Conservation (phyloP, 2,797 vertebrate species). For the Tapera naevia region DNA sequence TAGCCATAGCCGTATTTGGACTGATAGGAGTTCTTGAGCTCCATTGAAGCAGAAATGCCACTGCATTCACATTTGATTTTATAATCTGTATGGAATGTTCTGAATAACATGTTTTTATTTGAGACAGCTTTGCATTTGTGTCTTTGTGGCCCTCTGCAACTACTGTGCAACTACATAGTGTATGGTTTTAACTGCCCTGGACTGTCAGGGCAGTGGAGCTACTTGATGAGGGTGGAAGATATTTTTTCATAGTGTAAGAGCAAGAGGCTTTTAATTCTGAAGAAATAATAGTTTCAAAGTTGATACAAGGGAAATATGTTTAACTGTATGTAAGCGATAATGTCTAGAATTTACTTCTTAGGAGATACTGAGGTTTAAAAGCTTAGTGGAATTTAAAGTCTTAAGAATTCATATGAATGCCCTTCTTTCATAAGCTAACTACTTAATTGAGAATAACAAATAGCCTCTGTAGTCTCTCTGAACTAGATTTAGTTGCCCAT, state of each 20-base stretch:
- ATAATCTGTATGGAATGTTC: neutral
- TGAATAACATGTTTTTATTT: neutral
- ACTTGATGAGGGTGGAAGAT: neutral
- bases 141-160: neutral
- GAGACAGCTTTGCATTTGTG: neutral
- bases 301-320: neutral
- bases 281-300: neutral
- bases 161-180: neutral
- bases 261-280: neutral
- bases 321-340: neutral
- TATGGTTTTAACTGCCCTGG: neutral
- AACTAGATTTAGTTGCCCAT: neutral
- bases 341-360: neutral
- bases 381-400: neutral
- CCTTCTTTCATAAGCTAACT: neutral
- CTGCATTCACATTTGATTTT: neutral
- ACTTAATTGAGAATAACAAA: conserved; percentile 5
- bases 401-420: neutral
- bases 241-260: neutral
- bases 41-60: neutral
- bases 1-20: neutral
- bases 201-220: neutral
- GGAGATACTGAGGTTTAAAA: neutral
- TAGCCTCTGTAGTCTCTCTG: neutral
- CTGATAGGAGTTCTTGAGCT: neutral